Base-by-base conservation (phyloP, 2,113 vertebrate genomes). In the Sylvietta virens region DNA sequence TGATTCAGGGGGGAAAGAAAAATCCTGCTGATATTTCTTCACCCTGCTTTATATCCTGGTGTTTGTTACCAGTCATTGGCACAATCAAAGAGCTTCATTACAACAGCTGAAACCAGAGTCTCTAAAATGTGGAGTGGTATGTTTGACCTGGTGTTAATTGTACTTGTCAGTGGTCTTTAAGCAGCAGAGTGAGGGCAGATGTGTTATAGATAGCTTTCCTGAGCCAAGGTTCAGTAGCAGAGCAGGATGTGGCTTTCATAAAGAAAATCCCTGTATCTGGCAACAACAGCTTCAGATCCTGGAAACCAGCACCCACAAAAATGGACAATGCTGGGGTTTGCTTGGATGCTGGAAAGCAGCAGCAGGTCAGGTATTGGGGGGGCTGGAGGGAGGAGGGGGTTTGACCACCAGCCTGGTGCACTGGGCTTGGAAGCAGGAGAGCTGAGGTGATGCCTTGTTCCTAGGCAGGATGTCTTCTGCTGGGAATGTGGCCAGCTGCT, bases 111-210 rank as follows among this genome's bases (percentile, higher is more conserved):
- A 97, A 96, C 58, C 44, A 89, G 72, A 93, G 71, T 92, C 79
- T 78, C 69, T 67, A 57, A 94, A 94, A 94, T 91, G 65, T 84
- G 61, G 48, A 57, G 69, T 88, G 81, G 87, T 84, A 80, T 92
- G 92, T 96, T 88, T 47, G 64, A 97, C 87, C 95, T 85, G 74
- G 62, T 94, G 89, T 94, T 95, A 94, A 93, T 97, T 90, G 89
- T 72, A 82, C 19, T 84, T 94, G 79, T 95, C 76, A 88, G 62
- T 95, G 92, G 93, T 94, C 90, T 88, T 85, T 85, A 90, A 96
- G 70, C 54, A 67, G 81, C 56, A 69, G 83, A 74, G 58, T 23
- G 72, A 81, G 66, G 76, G 72, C 44, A 86, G 44, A 64, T 88
- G 33, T 90, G 88, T 60, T 81, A 91, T 83, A 94, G 70, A 66